Percentiles rank a stretch among this genome's conserved stretches.
Conservation (phyloP, 2,797 vertebrate genomes). For the Lepidocolaptes lacrymiger region DNA sequence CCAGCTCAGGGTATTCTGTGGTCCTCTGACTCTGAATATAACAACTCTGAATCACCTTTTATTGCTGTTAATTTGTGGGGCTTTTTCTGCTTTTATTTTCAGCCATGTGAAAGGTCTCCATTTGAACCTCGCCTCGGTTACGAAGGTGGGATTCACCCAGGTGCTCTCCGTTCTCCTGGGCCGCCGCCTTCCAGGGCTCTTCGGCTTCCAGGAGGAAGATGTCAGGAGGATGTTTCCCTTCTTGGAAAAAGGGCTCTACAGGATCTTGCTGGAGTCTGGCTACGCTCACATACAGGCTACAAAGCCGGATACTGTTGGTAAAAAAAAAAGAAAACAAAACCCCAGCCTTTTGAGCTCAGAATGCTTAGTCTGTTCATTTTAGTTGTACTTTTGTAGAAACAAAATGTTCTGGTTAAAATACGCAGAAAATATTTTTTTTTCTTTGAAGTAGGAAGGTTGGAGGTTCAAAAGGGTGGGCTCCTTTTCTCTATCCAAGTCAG, state of each 20-base stretch:
- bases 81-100: not conserved
- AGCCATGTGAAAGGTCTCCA: constrained; percentile 80
- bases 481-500: not conserved
- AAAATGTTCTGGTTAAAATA: not conserved
- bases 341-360: not conserved
- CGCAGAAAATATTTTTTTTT: not conserved
- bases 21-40: not conserved
- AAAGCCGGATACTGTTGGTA: constrained; percentile 79
- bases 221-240: constrained; percentile 69
- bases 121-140: constrained; percentile 65
- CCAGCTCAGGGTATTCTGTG: not conserved
- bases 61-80: not conserved
- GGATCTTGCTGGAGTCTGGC: constrained; percentile 67
- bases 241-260: constrained; percentile 56
- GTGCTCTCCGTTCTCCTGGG: constrained; percentile 70
- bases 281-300: constrained; percentile 80
- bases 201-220: constrained; percentile 73
- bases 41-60: not conserved
- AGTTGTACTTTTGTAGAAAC: not conserved
- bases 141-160: not conserved
- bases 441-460: not conserved
- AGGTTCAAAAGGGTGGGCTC: not conserved
- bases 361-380: not conserved
- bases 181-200: constrained; percentile 51
- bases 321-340: not conserved